Evolutionary conservation across 2,888 invertebrate species (phyloP).

Genomic region (Labia minor): DNA sequence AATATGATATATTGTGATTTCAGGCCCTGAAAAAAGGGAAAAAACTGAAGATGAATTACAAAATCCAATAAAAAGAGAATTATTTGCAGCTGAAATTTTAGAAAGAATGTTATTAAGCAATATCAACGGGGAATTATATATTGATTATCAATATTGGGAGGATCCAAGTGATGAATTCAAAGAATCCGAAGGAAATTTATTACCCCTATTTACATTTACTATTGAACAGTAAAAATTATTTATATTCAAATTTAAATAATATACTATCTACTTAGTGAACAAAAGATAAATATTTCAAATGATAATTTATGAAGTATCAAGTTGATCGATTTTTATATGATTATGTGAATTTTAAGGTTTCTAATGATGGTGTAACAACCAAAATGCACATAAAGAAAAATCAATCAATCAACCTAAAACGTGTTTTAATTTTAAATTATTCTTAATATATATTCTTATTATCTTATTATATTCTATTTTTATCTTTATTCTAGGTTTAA

Average conservation of each 20-base stretch:
- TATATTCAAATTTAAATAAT: background rate
- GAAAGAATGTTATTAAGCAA: background rate
- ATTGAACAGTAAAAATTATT: background rate
- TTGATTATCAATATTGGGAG: background rate
- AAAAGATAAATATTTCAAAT: too few species aligned
- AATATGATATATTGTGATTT: too few species aligned
- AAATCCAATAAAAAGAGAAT: background rate
- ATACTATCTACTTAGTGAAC: background rate
- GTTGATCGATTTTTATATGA: too few species aligned
- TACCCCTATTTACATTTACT: background rate
- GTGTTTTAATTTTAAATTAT: too few species aligned
- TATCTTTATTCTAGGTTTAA: background rate
- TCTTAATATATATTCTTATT: too few species aligned
- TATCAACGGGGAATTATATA: background rate
- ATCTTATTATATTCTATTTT: too few species aligned
- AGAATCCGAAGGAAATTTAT: background rate
- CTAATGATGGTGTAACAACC: too few species aligned
- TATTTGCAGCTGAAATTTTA: background rate
- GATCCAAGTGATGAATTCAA: conserved; percentile 1
- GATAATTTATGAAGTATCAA: too few species aligned
- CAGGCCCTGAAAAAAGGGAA: background rate
- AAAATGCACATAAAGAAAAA: too few species aligned
- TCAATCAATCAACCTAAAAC: too few species aligned
- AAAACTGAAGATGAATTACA: background rate
- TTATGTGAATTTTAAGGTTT: too few species aligned